Percentiles rank a stretch among this genome's conserved stretches.
These are phyloP conservation scores for Anas georgica DNA, from an alignment of 2,797 vertebrate species.

Conservation along the genomic window DNA sequence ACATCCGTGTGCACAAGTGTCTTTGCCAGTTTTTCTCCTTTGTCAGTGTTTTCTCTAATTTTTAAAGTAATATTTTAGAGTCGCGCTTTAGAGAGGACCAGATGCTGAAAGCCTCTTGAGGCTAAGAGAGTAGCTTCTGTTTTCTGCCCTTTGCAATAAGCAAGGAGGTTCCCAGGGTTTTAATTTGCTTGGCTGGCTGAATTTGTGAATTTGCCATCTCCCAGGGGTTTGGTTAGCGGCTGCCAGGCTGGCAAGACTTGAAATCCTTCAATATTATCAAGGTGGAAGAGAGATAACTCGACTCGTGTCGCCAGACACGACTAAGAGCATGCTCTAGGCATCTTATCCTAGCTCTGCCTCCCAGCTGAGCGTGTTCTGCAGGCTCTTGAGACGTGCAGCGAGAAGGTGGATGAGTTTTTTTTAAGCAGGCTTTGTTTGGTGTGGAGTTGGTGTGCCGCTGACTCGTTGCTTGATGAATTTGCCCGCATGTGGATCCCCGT, in stretches of 20 bases:
- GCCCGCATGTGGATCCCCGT: not conserved
- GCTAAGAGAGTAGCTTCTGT: not conserved
- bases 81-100: not conserved
- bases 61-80: not conserved
- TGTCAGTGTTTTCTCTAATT: no score
- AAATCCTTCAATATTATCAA: not conserved
- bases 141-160: not conserved
- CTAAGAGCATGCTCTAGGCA: not conserved
- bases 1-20: no score
- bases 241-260: not conserved
- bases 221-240: not conserved
- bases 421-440: not conserved
- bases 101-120: not conserved
- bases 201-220: not conserved
- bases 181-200: not conserved
- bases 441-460: not conserved
- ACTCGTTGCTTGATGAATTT: not conserved
- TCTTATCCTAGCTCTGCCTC: not conserved
- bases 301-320: no score
- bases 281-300: not conserved
- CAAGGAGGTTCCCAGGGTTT: not conserved
- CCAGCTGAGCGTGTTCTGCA: not conserved
- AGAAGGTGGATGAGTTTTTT: not conserved
- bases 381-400: rapidly evolving
- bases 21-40: no score